Conservation (phyloP, 1,140 invertebrate species). For the Caenorhabditis elegans region WBcel235 BX284604.4:9302501-9303000, state of each 20-base stretch:
- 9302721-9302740: background rate
- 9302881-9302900: background rate
- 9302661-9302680: too few species aligned
- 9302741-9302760: background rate
- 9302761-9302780: background rate
- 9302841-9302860: background rate
- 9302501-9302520: too few species aligned
- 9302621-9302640: too few species aligned
- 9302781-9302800: background rate
- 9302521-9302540: too few species aligned
- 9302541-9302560: too few species aligned
- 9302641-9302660: too few species aligned
- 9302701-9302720: background rate
- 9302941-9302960: background rate
- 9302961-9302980: background rate
- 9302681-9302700: background rate
- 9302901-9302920: background rate
- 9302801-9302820: background rate
- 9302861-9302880: background rate
- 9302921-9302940: background rate
- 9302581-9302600: too few species aligned
- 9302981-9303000: background rate
- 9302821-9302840: background rate
- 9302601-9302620: too few species aligned
- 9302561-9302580: too few species aligned